Evolutionary conservation across 1,140 invertebrate genomes (phyloP).

Genomic region (Protaetia brevitarsis): DNA sequence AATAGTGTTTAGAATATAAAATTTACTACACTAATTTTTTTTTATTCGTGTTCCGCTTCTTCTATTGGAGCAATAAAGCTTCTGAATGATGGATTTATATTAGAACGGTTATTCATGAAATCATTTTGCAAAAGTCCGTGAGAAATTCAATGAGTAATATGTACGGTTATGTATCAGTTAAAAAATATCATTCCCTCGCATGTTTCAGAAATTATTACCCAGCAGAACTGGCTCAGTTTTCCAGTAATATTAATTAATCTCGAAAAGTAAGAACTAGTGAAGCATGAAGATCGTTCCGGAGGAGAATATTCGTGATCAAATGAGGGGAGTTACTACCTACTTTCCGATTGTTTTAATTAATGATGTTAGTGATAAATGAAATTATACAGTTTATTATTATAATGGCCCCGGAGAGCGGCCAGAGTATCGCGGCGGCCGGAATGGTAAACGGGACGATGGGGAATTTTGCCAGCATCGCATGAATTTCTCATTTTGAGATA

Average conservation of each 20-base stretch:
- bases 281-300: slow-evolving; percentile 20
- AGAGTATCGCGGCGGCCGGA: not conserved
- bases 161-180: slow-evolving; percentile 2
- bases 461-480: slow-evolving; percentile 2
- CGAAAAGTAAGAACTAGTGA: slow-evolving; percentile 21
- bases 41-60: too few relatives aligned
- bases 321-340: slow-evolving; percentile 25
- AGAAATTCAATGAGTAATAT: too few relatives aligned
- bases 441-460: slow-evolving; percentile 7
- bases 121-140: too few relatives aligned
- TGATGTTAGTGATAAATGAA: slow-evolving; percentile 26
- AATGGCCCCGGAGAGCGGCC: not conserved
- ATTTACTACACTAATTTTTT: too few relatives aligned
- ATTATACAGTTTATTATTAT: slow-evolving; percentile 27
- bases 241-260: slow-evolving; percentile 24
- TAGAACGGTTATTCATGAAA: too few relatives aligned
- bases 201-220: not conserved
- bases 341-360: slow-evolving; percentile 26
- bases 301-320: slow-evolving; percentile 25
- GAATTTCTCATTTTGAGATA: slow-evolving; percentile 18
- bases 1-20: too few relatives aligned
- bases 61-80: too few relatives aligned
- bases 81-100: too few relatives aligned
- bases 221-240: not conserved
- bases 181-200: not conserved